phyloP scores from a whole-genome alignment of 2,888 invertebrate species.

The Drosophila pullipes region DNA sequence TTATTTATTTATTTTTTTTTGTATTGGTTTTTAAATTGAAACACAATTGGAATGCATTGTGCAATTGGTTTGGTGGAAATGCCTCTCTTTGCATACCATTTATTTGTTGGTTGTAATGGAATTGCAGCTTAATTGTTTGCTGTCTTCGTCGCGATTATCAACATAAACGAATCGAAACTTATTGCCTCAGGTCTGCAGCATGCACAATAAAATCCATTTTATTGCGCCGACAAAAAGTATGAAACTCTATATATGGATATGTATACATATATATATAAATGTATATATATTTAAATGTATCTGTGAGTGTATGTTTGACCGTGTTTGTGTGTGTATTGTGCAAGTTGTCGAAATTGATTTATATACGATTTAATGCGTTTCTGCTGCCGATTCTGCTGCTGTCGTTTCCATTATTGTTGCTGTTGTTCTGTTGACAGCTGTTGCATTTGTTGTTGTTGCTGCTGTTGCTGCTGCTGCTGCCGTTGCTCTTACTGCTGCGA shows the following conservation, averaged over 20 bases:
- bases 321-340: slow-evolving; percentile 1
- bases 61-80: neutral
- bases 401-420: slow-evolving; percentile 13
- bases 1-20: neutral
- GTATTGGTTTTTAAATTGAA: neutral
- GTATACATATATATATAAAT: neutral
- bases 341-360: slow-evolving; percentile 54
- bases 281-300: neutral
- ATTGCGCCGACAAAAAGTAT: slow-evolving; percentile 43
- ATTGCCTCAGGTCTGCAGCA: slow-evolving; percentile 12
- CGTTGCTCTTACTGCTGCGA: slow-evolving; percentile 6
- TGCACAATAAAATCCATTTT: slow-evolving; percentile 40
- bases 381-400: slow-evolving; percentile 17
- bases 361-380: slow-evolving; percentile 56
- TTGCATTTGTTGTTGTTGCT: slow-evolving; percentile 16
- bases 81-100: neutral
- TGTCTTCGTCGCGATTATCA: neutral
- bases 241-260: slow-evolving; percentile 12
- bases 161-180: slow-evolving; percentile 22
- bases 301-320: neutral
- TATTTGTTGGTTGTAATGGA: neutral
- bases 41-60: slow-evolving; percentile 6
- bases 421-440: slow-evolving; percentile 21
- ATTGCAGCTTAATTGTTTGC: slow-evolving; percentile 29
- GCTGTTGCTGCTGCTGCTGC: slow-evolving; percentile 7